Evolutionary conservation across 2,797 vertebrate genomes (phyloP).

Genomic region (Schizopygopsis pylzovi): DNA sequence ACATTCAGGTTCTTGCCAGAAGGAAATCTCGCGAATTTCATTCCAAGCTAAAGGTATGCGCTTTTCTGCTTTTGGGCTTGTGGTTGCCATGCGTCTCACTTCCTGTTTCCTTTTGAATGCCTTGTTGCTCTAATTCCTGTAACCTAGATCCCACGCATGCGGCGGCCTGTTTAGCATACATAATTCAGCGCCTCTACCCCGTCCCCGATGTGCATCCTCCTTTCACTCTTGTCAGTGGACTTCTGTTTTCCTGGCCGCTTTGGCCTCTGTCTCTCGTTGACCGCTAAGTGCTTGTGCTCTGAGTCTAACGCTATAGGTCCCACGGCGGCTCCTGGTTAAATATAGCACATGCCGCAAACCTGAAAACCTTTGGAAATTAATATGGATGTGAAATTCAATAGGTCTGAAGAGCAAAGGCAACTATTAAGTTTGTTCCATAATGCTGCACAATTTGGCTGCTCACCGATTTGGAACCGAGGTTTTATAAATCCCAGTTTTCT

Average conservation of each 20-base stretch:
- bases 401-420: constrained; percentile 23
- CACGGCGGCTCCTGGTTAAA: constrained; percentile 32
- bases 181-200: constrained; percentile 51
- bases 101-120: constrained; percentile 91
- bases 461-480: constrained; percentile 17
- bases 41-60: constrained; percentile 99
- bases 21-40: constrained; percentile 99
- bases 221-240: constrained; percentile 41
- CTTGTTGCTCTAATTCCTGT: constrained; percentile 83
- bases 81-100: constrained; percentile 94
- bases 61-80: constrained; percentile 99
- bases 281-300: constrained; percentile 64
- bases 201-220: constrained; percentile 31
- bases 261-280: constrained; percentile 49
- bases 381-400: constrained; percentile 49
- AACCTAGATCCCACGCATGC: constrained; percentile 84
- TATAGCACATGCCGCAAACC: constrained; percentile 45
- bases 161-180: constrained; percentile 77
- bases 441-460: not conserved
- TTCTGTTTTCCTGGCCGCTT: constrained; percentile 49
- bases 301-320: constrained; percentile 52
- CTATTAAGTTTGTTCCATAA: constrained; percentile 47
- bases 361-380: constrained; percentile 42
- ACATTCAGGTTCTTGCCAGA: constrained; percentile 99
- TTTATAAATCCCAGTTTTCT: constrained; percentile 34